Base-by-base conservation (phyloP, 2,888 invertebrate species). In the Leptinotarsa haldemani region DNA sequence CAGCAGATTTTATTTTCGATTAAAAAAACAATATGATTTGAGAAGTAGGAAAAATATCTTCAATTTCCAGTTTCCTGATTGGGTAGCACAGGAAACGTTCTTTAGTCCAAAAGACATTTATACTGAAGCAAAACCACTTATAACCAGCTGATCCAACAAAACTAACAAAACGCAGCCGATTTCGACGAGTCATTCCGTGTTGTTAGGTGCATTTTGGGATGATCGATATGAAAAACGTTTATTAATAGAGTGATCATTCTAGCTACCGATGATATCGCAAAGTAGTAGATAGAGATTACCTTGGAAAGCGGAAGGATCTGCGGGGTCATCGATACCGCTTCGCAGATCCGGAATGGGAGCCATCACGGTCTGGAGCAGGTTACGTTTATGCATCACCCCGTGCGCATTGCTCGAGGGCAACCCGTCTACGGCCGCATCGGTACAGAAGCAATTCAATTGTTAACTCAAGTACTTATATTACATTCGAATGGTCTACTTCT, bases 331-430 rank as follows among this genome's bases (percentile, higher is more conserved):
- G 88, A 90, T 88, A 86, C 91, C 92, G 88, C 91, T 91, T 88
- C 96, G 93, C 89, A 96, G 93, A 90, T 95, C 94, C 87, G 96
- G 96, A 88, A 96, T 96, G 88, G 95, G 93, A 88, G 90, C 90
- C 88, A 95, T 93, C 88, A 92, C 90, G 88, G 94, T 92, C 90
- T 94, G 93, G 89, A 95, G 94, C 89, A 96, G 92, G 89, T 94
- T 92, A 85, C 93, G 93, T 90, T 92, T 92, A 91, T 94, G 95
- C 87, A 93, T 92, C 90, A 95, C 95, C 89, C 95, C 95, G 89
- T 94, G 94, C 90, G 90, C 92, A 92, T 95, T 95, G 90, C 93
- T 90, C 83, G 87, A 85, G 87, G 90, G 91, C 88, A 90, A 90
- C 88, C 89, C 90, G 89, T 89, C 88, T 88, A 85, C 85, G 84